Base-by-base conservation (phyloP, 2,113 vertebrate genomes). In the Cygnus atratus region DNA sequence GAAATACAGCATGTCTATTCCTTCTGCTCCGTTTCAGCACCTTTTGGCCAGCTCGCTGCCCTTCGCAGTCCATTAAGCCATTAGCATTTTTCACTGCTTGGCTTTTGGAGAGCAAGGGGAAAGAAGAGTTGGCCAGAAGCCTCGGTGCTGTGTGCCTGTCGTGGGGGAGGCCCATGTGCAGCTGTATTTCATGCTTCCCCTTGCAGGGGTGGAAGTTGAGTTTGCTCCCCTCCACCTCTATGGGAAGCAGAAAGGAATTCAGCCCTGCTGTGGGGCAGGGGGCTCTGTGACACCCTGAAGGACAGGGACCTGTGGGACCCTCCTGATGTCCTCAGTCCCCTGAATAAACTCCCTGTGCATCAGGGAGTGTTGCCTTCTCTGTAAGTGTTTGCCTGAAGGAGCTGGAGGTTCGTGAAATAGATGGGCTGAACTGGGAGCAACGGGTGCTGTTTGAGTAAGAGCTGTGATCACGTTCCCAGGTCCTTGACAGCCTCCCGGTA, bases 81-180 rank as follows among this genome's bases (percentile, higher is more conserved):
- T 81, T 67, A 77, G 26, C 26, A 7, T 88, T 92, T 92, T 88
- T 75, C 61, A 74, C n/a, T 33, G 52, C 68, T 90, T 29, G 29
- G 20, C 19, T 86, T 80, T 72, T 66, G 31, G 83, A 74, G 52
- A 14, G 33, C 17, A 1, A 2, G 3, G 25, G 7, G 5, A 21
- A 83, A 19, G 24, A 65, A 35, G 44, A 50, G 67, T 26, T 76
- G 48, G 48, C 39, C 44, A 58, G 62, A 71, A 90, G 50, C 21
- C 50, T 5, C 22, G 4, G 25, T 82, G 43, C 54, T 52, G 0
- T 21, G 26, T 73, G 35, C 54, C 25, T 85, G n/a, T 43, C 4
- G 2, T 6, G 13, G 13, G 12, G 9, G n/a, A 74, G 28, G 22
- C 57, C 86, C 0, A 0, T 20, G 25, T 71, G 10, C 33, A 35